Conservation (phyloP, 2,113 vertebrate species). For the Kryptolebias marmoratus region DNA sequence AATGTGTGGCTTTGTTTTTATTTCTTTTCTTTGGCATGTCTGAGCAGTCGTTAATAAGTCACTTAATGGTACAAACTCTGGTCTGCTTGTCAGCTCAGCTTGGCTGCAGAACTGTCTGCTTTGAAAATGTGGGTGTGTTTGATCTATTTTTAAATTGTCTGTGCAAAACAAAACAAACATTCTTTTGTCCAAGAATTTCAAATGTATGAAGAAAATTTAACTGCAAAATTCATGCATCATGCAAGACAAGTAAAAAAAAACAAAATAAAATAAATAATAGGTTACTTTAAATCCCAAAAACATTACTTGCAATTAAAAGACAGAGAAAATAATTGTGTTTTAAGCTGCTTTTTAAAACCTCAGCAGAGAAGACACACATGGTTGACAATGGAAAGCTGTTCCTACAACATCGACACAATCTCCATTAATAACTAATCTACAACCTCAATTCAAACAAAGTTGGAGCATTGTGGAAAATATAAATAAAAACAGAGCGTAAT, state of each 20-base stretch:
- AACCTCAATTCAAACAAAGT: no score
- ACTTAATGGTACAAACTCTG: slow-evolving; percentile 21
- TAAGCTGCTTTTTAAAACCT: no score
- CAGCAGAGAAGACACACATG: no score
- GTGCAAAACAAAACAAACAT: slow-evolving; percentile 8
- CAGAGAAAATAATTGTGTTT: no score
- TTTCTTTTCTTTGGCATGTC: not conserved
- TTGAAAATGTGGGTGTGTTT: not conserved
- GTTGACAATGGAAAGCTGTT: no score
- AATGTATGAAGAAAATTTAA: slow-evolving; percentile 10
- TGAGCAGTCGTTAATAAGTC: slow-evolving; percentile 10
- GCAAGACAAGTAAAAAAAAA: not conserved
- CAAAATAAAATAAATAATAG: no score
- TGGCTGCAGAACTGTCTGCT: slow-evolving; percentile 9
- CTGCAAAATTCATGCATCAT: slow-evolving; percentile 3
- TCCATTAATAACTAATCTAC: no score
- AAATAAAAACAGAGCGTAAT: no score
- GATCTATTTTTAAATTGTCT: slow-evolving; percentile 6
- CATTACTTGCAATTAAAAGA: no score
- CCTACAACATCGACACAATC: no score
- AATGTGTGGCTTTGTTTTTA: not conserved
- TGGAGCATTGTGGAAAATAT: no score
- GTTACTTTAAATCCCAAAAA: no score
- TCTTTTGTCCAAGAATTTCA: not conserved
- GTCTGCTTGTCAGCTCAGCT: slow-evolving; percentile 25